These are phyloP conservation scores for Brachionichthys hirsutus DNA, from an alignment of 2,113 vertebrate genomes.

Conservation along the genomic window DNA sequence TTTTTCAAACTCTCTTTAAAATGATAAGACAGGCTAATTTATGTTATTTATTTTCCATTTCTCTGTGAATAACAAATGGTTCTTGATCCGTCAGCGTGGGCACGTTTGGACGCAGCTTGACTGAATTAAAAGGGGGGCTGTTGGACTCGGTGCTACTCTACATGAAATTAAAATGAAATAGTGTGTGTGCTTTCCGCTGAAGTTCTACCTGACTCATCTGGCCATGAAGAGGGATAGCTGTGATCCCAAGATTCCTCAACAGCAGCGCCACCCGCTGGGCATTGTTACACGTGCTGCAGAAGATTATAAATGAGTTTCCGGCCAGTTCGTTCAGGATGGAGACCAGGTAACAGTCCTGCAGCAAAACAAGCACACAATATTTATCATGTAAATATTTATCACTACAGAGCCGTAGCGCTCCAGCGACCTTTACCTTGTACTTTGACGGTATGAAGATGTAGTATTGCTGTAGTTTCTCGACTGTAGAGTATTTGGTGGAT, in stretches of 20 bases:
- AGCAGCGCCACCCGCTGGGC: slow-evolving; percentile 93
- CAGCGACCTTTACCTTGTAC: slow-evolving; percentile 84
- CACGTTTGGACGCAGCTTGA: too few relatives aligned
- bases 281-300: slow-evolving; percentile 95
- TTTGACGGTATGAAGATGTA: slow-evolving; percentile 97
- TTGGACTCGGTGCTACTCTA: too few relatives aligned
- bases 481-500: slow-evolving; percentile 94
- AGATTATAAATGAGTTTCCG: slow-evolving; percentile 98
- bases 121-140: too few relatives aligned
- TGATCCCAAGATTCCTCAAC: slow-evolving; percentile 93
- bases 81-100: too few relatives aligned
- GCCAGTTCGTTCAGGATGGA: slow-evolving; percentile 96
- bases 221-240: slow-evolving; percentile 94
- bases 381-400: neutral
- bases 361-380: neutral
- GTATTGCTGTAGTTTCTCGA: slow-evolving; percentile 97
- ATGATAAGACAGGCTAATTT: too few relatives aligned
- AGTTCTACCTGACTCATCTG: slow-evolving; percentile 93
- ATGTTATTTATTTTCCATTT: too few relatives aligned
- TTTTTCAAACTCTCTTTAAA: too few relatives aligned
- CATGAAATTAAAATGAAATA: too few relatives aligned
- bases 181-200: neutral
- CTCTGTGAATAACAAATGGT: too few relatives aligned
- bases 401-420: too few relatives aligned
- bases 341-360: slow-evolving; percentile 94